Base-by-base conservation (phyloP, 2,888 invertebrate species). In the Fabriciana adippe region DNA sequence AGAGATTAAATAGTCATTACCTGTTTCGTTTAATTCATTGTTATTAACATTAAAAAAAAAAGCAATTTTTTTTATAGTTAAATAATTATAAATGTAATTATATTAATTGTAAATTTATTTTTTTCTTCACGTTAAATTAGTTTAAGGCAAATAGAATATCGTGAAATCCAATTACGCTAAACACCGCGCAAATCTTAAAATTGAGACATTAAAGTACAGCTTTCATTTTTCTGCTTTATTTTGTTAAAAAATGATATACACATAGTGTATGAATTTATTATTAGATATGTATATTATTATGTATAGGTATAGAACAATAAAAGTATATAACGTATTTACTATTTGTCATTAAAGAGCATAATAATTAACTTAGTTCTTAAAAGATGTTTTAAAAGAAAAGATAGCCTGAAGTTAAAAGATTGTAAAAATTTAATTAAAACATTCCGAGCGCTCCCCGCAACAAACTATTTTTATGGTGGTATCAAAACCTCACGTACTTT, bases 391-490 rank as follows among this genome's bases (percentile, higher is more conserved):
- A 48, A 59, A 48, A 21, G 26, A 48, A 59, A 47, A 59, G 13
- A 26, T 13, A n/a, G 15, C 18, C 14, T 16, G 15, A 61, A 31
- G 31, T 50, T 61, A 61, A 61, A 61, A 61, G 21, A 61, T 16
- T 61, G 61, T 35, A 51, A 61, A 61, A 61, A 61, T 35, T 61
- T 61, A 51, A 61, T 61, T 41, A 51, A 61, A 50, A 31, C 61
- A 61, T 61, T 61, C 61, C 48, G 35, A 41, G 51, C 51, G 35
- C 26, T 51, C 51, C 6, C 51, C 35, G 51, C 61, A 61, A 61
- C 60, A 60, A 59, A 60, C 61, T 61, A 61, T 61, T 61, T 61
- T 61, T 61, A 61, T 41, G 51, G 50, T 18, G 18, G 51, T 16
- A 41, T 61, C 4, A 61, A 53, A 61, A 35, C 51, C 51, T 35